These are phyloP conservation scores for Myrmecophaga tridactyla DNA, from an alignment of 2,113 vertebrate genomes.

Conservation along the genomic window DNA sequence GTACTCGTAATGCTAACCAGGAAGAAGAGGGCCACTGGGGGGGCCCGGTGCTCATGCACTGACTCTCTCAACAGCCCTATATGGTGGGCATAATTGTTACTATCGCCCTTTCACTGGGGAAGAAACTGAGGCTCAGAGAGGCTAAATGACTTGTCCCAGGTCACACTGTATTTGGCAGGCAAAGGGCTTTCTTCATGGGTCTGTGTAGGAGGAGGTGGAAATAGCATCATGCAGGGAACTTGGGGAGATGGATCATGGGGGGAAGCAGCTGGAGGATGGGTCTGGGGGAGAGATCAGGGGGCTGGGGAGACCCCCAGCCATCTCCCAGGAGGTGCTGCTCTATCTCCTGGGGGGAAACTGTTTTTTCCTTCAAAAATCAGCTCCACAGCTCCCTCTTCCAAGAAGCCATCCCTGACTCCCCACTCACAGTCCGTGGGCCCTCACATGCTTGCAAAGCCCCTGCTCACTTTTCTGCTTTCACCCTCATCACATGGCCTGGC, in stretches of 20 bases:
- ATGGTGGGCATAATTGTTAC: neutral
- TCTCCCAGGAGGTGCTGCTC: neutral
- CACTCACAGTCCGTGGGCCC: fast-evolving
- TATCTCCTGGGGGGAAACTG: neutral
- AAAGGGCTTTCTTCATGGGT: neutral
- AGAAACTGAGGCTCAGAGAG: neutral
- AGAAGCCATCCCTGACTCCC: too few relatives aligned
- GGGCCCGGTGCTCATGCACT: fast-evolving
- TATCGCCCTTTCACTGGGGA: neutral
- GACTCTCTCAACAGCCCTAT: too few relatives aligned
- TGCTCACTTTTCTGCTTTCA: neutral
- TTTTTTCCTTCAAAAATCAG: neutral
- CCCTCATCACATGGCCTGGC: neutral
- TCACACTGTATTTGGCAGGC: neutral
- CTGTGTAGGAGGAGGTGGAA: neutral
- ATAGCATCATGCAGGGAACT: neutral
- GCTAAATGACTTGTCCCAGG: neutral
- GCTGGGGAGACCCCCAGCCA: neutral
- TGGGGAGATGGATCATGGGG: neutral
- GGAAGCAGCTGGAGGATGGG: neutral
- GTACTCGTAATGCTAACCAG: fast-evolving
- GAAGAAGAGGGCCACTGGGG: fast-evolving
- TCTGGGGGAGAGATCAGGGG: neutral
- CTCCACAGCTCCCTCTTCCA: neutral
- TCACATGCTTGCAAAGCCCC: neutral